Evolutionary conservation across 2,797 vertebrate genomes (phyloP).

Genomic region (Falco cherrug): DNA sequence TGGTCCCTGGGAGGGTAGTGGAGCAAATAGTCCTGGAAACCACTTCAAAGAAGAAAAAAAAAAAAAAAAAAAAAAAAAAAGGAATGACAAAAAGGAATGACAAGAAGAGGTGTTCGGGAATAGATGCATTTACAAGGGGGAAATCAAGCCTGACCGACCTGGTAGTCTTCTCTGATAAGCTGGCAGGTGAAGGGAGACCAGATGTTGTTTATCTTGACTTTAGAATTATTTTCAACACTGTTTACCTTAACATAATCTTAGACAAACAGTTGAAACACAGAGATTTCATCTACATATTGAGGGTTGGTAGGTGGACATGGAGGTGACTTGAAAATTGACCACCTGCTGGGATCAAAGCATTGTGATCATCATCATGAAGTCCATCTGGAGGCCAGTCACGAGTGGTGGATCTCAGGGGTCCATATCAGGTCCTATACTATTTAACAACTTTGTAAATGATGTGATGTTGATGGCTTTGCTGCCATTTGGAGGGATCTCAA

Average conservation of each 20-base stretch:
- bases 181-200: background rate
- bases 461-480: background rate
- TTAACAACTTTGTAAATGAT: background rate
- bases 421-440: background rate
- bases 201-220: background rate
- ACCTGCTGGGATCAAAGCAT: background rate
- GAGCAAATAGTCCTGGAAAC: background rate
- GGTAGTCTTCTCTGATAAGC: background rate
- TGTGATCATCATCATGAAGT: background rate
- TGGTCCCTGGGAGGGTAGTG: background rate
- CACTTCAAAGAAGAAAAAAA: background rate
- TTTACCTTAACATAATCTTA: background rate
- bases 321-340: background rate
- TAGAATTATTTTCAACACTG: background rate
- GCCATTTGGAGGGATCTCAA: background rate
- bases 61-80: background rate
- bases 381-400: too few relatives aligned
- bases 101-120: background rate
- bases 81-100: background rate
- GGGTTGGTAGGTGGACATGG: background rate
- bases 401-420: too few relatives aligned
- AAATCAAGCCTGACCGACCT: background rate
- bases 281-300: too few relatives aligned
- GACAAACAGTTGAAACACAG: background rate
- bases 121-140: background rate